Evolutionary conservation across 2,797 vertebrate species (phyloP).

Genomic region (Varecia variegata): DNA sequence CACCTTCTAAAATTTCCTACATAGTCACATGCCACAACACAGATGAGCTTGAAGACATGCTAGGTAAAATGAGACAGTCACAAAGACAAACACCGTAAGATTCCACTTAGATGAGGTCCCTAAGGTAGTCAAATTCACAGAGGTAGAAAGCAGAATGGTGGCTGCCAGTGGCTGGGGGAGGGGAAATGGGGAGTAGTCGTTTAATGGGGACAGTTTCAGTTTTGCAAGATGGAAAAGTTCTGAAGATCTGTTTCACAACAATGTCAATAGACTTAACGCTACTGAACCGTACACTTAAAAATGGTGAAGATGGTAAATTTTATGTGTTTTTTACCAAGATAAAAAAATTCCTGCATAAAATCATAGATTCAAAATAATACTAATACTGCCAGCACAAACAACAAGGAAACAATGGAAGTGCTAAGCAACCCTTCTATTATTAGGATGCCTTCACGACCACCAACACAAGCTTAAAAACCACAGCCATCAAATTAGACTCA

Average conservation of each 20-base stretch:
- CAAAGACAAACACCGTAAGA: not conserved
- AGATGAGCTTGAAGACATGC: not conserved
- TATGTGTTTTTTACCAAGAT: not conserved
- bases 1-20: not conserved
- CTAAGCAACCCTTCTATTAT: too few species aligned
- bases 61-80: not conserved
- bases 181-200: rapidly evolving
- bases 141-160: not conserved
- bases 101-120: not conserved
- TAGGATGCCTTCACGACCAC: rapidly evolving
- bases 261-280: rapidly evolving
- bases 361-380: not conserved
- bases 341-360: not conserved
- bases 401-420: not conserved
- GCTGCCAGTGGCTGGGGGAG: rapidly evolving
- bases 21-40: not conserved
- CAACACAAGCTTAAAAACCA: not conserved
- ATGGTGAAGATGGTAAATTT: not conserved
- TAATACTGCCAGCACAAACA: too few species aligned
- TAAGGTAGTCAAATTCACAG: not conserved
- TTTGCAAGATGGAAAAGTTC: not conserved
- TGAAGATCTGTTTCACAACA: not conserved
- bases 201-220: not conserved
- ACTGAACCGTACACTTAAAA: not conserved
- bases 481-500: not conserved